Evolutionary conservation across 2,888 invertebrate species (phyloP), one percentile per base, ranked within the genome.

Genomic region (Neoitamus cyanurus): DNA sequence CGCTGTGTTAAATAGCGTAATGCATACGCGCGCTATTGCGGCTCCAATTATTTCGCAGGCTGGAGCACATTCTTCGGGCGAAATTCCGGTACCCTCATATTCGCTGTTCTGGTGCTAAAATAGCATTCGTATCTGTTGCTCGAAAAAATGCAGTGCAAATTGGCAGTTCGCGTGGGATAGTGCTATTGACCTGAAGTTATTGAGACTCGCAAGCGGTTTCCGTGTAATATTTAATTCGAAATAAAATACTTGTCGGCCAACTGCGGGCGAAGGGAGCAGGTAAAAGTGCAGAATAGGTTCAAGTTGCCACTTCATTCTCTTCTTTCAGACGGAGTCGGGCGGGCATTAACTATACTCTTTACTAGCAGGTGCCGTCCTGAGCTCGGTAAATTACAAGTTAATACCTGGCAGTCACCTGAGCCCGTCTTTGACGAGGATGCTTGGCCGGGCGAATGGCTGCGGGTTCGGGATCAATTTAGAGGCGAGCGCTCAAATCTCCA

Each of bases 331-430:
- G 58, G 6, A 48, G 7, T 15, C 48, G 20, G 48, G 15, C 20
- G 48, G 37, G 48, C 48, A 48, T 48, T 48, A 48, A 48, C 20
- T 20, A 9, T 15, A 6, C 15, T 58, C 58, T 58, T 58, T 58
- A 58, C 20, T 37, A 58, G 58, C 58, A 58, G 58, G 58, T 58
- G 58, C 58, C 58, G 25, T 58, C 58, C 58, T 58, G 58, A 58
- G 58, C 58, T 20, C 58, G 20, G 58, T 58, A 58, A 58, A 58
- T 58, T 58, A 58, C 15, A 58, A 20, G 2, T 58, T 58, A 58
- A 58, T 58, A 58, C 58, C 58, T 58, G 58, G 58, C 58, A 20
- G 58, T 58, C 58, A 58, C 58, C 58, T 58, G 58, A 58, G 58
- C 15, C 20, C 25, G 25, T 58, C 58, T 58, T 58, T 58, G 58